phyloP scores from a whole-genome alignment of 2,797 vertebrate genomes.

The Squalus acanthias region DNA sequence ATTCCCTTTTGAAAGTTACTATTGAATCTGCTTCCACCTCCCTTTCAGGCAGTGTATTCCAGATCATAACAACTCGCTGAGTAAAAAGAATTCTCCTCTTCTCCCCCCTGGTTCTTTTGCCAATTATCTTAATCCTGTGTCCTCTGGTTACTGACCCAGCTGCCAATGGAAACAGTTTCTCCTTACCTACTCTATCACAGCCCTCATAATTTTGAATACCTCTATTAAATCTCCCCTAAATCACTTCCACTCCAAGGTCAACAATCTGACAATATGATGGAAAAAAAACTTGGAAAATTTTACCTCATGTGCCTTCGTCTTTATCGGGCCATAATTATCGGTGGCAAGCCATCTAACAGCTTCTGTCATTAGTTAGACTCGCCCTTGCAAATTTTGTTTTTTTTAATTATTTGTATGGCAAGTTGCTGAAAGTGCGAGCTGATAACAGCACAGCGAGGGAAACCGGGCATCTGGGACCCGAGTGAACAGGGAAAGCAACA shows the following conservation, averaged over 20 bases:
- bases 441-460: too few relatives aligned
- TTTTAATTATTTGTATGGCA: too few relatives aligned
- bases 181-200: not conserved
- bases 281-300: not conserved
- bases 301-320: too few relatives aligned
- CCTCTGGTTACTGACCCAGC: not conserved
- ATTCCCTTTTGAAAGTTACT: not conserved
- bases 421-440: too few relatives aligned
- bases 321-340: too few relatives aligned
- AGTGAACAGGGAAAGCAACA: too few relatives aligned
- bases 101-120: not conserved
- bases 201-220: not conserved
- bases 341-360: too few relatives aligned
- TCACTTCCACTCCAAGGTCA: not conserved
- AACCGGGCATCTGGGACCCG: too few relatives aligned
- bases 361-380: too few relatives aligned
- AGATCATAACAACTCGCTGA: not conserved
- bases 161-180: not conserved
- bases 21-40: not conserved
- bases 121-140: not conserved
- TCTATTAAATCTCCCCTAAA: not conserved
- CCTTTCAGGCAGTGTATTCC: not conserved
- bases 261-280: not conserved
- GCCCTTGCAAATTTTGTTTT: too few relatives aligned
- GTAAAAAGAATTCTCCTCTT: not conserved